Evolutionary conservation across 2,888 invertebrate genomes (phyloP).

Genomic region (Minunthozetes semirufus): DNA sequence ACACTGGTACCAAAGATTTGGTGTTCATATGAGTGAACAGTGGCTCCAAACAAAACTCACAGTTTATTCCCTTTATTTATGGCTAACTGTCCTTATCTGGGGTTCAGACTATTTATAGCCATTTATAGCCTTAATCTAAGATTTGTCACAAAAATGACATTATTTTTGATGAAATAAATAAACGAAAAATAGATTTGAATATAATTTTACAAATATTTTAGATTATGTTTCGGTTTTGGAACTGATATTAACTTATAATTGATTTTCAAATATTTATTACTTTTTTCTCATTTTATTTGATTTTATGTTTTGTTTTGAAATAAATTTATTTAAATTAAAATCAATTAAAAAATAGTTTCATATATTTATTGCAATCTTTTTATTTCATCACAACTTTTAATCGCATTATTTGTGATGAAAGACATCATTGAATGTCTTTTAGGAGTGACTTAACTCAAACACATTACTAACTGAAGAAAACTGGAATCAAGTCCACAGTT

Average conservation of each 20-base stretch:
- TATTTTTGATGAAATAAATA: not conserved
- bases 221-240: no score
- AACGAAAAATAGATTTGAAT: no score
- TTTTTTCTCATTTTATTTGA: no score
- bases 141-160: not conserved
- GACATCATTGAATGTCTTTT: constrained; percentile 10
- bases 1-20: constrained; percentile 28
- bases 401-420: constrained; percentile 1
- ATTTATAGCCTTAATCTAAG: not conserved
- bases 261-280: no score
- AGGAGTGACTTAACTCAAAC: no score
- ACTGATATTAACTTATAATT: no score
- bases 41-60: constrained; percentile 38
- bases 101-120: constrained; percentile 17
- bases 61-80: constrained; percentile 41
- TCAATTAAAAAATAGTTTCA: not conserved
- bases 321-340: not conserved
- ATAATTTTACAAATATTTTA: no score
- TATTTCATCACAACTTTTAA: constrained; percentile 18
- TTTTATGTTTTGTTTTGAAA: no score
- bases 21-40: constrained; percentile 34
- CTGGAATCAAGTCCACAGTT: no score
- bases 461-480: no score
- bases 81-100: constrained; percentile 36
- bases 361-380: not conserved